Conservation (phyloP, 2,888 invertebrate genomes). For the Scaeva pyrastri region DNA sequence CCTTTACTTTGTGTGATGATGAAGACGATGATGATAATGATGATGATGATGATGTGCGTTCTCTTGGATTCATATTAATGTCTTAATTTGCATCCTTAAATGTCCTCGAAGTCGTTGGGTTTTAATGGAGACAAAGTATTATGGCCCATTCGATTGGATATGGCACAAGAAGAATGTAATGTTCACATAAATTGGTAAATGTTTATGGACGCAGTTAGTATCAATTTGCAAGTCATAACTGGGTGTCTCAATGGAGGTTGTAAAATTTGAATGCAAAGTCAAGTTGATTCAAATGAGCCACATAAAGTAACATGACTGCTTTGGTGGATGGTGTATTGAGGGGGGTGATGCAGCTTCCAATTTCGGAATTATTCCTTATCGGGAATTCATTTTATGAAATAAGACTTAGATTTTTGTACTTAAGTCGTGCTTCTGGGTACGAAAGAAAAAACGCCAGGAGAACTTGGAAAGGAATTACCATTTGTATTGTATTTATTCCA, state of each 20-base stretch:
- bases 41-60: not conserved
- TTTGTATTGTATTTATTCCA: too few species aligned
- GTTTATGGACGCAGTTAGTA: conserved; percentile 58
- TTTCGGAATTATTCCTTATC: too few species aligned
- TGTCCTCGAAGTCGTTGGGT: conserved; percentile 35
- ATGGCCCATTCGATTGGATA: conserved; percentile 18
- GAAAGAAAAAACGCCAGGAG: too few species aligned
- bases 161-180: conserved; percentile 21
- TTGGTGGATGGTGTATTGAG: not conserved
- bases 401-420: too few species aligned
- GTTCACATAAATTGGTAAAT: conserved; percentile 39
- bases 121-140: conserved; percentile 40
- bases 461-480: too few species aligned
- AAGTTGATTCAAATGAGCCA: not conserved
- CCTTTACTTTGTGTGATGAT: conserved; percentile 9
- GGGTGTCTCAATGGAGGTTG: conserved; percentile 16
- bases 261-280: conserved; percentile 27
- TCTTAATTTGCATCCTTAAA: conserved; percentile 72
- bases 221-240: conserved; percentile 64
- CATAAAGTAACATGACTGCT: not conserved
- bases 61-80: conserved; percentile 64
- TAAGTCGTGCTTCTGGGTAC: too few species aligned
- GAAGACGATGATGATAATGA: conserved; percentile 1
- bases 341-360: not conserved
- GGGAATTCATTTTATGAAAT: too few species aligned